A percentile compares a stretch with the other conserved stretches of the same genome.
Conservation (phyloP, 64 coral and sea anemone genomes). For the Actinia equina region DNA sequence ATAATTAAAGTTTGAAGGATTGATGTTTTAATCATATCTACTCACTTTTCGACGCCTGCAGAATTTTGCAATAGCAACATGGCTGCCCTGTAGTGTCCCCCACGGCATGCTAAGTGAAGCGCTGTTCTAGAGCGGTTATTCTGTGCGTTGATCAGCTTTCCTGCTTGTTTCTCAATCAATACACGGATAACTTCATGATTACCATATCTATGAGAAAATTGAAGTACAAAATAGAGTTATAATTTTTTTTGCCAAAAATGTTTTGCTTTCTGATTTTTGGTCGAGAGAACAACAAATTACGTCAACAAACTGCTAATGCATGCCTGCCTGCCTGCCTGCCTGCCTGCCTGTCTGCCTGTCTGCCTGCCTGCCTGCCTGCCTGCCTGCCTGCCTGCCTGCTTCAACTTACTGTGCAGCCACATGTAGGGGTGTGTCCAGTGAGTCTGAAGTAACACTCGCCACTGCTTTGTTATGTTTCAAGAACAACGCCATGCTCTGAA, state of each 20-base stretch:
- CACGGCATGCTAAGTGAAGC: slow-evolving; percentile 45
- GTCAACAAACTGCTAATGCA: too few relatives aligned
- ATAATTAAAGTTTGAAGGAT: too few relatives aligned
- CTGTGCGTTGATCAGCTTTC: slow-evolving; percentile 34
- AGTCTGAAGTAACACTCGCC: slow-evolving; percentile 43
- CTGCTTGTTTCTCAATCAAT: slow-evolving; percentile 35
- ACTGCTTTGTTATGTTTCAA: slow-evolving; percentile 39
- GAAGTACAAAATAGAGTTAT: background rate
- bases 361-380: background rate
- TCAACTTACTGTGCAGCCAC: slow-evolving; percentile 51
- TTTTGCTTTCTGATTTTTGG: too few relatives aligned
- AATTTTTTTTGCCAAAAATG: too few relatives aligned
- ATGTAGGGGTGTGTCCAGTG: slow-evolving; percentile 51
- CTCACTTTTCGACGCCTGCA: slow-evolving; percentile 36
- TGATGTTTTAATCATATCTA: background rate
- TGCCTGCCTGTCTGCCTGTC: background rate
- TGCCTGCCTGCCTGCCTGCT: background rate
- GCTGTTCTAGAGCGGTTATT: slow-evolving; percentile 42
- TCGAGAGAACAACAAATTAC: too few relatives aligned
- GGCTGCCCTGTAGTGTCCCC: slow-evolving; percentile 16
- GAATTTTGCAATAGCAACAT: slow-evolving; percentile 20
- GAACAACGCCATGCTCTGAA: slow-evolving; percentile 37
- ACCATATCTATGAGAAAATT: slow-evolving; percentile 19
- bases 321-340: too few relatives aligned
- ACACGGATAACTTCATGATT: slow-evolving; percentile 24